phyloP scores from a whole-genome alignment of 1,140 invertebrate genomes.

The Halyomorpha halys region DNA sequence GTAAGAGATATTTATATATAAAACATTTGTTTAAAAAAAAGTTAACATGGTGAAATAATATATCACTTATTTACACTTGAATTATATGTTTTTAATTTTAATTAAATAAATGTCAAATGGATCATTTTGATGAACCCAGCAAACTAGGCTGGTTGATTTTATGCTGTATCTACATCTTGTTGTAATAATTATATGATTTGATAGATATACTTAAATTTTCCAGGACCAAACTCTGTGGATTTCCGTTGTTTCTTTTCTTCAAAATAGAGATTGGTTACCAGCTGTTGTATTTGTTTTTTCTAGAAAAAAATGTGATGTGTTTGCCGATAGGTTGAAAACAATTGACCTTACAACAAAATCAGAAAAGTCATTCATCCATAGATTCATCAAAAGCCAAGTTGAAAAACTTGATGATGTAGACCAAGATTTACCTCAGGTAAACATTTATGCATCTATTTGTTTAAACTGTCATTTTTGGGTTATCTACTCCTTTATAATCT shows the following conservation, averaged over 20 bases:
- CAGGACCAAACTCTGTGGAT: constrained; percentile 9
- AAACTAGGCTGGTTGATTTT: too few species aligned
- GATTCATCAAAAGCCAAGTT: constrained; percentile 76
- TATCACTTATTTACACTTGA: too few species aligned
- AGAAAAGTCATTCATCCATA: constrained; percentile 73
- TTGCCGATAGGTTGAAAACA: constrained; percentile 56
- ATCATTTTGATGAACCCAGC: too few species aligned
- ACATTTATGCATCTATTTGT: not conserved
- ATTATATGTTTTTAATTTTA: too few species aligned
- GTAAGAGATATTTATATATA: too few species aligned
- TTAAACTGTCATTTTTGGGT: not conserved
- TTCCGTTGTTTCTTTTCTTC: constrained; percentile 42
- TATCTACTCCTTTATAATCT: too few species aligned
- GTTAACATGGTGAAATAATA: too few species aligned
- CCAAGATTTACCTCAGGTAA: constrained; percentile 77
- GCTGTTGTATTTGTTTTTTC: constrained; percentile 92
- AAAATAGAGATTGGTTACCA: constrained; percentile 72
- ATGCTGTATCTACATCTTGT: too few species aligned
- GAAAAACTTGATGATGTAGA: constrained; percentile 65
- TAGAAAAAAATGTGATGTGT: constrained; percentile 71
- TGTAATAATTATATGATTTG: too few species aligned
- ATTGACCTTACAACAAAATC: constrained; percentile 70
- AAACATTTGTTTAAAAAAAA: too few species aligned
- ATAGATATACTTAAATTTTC: not conserved
- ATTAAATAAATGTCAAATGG: too few species aligned